Base-by-base conservation (phyloP, 2,797 vertebrate species). In the Prunella strophiata region DNA sequence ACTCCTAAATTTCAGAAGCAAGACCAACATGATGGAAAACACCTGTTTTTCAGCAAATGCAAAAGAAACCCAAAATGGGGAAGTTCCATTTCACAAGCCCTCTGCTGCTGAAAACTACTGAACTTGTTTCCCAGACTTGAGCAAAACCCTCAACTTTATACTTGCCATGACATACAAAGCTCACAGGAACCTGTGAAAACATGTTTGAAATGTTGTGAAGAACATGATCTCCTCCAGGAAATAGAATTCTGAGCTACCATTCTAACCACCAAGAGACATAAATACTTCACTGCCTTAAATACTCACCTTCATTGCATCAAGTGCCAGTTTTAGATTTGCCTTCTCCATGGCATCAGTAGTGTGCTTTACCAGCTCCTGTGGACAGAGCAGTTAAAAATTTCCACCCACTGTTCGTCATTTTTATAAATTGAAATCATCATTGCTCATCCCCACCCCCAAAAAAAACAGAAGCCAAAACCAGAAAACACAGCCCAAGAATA, bases 281-380 rank as follows among this genome's bases (percentile, higher is more conserved):
- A 73, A 84, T 21, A 65, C 9, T 55, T 68, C n/a, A 34, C 23
- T 54, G 32, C 29, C 42, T 23, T 11, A 21, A 80, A 67, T 32
- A 79, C 98, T 98, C 95, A 99, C 99, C 98, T 99, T 99, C 99
- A 99, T 99, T 14, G 99, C 99, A 67, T 99, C 99, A 67, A 99
- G 98, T 5, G 99, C 99, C 74, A 96, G 97, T 71, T 99, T 98
- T 43, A 99, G 97, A 88, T 99, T 99, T 20, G 96, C 97, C 95
- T 99, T 99, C 79, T 99, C 98, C 2, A 91, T 66, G 48, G 97
- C 58, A 57, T 99, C 99, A 5, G 98, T 98, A 72, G 99, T 99
- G 93, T 99, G 99, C 94, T 99, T 99, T 58, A 99, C 98, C 95
- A 99, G 98, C 93, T 99, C 99, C 99, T 99, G 74, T 48, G 57